phyloP scores from a whole-genome alignment of 2,113 vertebrate genomes.

The Chloropsis cyanopogon region DNA sequence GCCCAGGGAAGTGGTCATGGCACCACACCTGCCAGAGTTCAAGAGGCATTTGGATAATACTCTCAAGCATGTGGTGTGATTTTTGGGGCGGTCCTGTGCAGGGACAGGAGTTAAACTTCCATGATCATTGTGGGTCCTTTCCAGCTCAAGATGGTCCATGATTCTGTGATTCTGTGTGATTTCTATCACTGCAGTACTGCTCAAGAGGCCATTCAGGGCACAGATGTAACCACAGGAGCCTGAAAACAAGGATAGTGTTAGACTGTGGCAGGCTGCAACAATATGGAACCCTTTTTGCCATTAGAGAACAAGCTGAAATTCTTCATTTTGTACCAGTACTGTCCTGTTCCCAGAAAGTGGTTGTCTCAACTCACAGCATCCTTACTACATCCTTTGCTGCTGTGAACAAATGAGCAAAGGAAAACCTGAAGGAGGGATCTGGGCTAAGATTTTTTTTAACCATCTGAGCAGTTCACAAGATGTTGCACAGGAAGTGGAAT shows the following conservation, averaged over 20 bases:
- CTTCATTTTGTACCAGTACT: not conserved
- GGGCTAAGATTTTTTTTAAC: not conserved
- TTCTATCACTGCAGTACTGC: not conserved
- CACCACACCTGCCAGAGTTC: accelerated
- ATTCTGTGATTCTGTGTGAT: not conserved
- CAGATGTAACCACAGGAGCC: accelerated
- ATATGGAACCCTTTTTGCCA: not conserved
- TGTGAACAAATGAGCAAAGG: not conserved
- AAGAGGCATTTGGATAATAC: not conserved
- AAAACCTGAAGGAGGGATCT: not conserved
- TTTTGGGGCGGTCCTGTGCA: not conserved
- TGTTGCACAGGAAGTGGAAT: not conserved
- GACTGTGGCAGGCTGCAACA: not conserved
- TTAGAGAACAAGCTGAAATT: not conserved
- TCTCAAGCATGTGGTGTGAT: not conserved
- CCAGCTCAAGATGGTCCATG: not conserved
- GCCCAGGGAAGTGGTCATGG: not conserved
- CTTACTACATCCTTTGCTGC: not conserved
- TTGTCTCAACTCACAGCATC: not conserved
- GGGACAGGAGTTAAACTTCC: not conserved
- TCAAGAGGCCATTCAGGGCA: not conserved
- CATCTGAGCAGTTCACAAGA: not conserved
- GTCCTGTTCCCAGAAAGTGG: not conserved
- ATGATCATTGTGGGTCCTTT: not conserved
- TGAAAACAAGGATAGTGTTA: not conserved